Conservation (phyloP, 2,888 invertebrate species). For the Cordilura impudica region DNA sequence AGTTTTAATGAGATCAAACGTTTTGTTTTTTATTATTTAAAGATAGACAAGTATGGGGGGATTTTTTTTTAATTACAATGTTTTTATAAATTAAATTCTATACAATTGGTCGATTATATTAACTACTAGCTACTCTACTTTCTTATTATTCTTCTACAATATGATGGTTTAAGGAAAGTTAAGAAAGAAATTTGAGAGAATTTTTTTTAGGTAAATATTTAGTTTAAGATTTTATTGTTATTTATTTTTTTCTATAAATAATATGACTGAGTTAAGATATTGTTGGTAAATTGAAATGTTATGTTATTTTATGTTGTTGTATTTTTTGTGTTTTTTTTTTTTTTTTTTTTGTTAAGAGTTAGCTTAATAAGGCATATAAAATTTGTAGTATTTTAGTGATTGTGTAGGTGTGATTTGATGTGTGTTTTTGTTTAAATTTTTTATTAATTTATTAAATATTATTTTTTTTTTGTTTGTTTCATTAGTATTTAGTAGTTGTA, state of each 20-base stretch:
- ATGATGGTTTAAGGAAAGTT: neutral
- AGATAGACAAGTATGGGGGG: neutral
- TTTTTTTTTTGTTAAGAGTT: slow-evolving; percentile 34
- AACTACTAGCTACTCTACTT: slow-evolving; percentile 29
- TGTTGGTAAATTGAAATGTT: slow-evolving; percentile 18
- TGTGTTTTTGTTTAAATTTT: neutral
- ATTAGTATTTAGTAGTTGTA: slow-evolving; percentile 19
- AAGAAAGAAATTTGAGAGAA: slow-evolving; percentile 5
- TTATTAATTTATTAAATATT: neutral
- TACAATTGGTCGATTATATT: slow-evolving; percentile 60
- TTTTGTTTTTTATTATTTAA: neutral
- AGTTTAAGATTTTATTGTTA: too few species aligned
- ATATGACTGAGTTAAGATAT: slow-evolving; percentile 12
- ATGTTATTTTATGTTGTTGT: neutral
- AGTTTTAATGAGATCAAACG: too few species aligned
- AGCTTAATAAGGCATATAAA: slow-evolving; percentile 60
- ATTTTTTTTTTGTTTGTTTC: neutral
- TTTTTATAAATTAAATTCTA: slow-evolving; percentile 45
- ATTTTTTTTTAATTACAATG: slow-evolving; percentile 17
- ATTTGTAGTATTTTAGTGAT: slow-evolving; percentile 57
- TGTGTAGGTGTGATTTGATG: slow-evolving; percentile 30
- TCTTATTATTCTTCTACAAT: neutral
- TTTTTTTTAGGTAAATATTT: neutral
- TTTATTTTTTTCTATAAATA: slow-evolving; percentile 14
- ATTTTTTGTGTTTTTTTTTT: neutral